Evolutionary conservation across 2,797 vertebrate species (phyloP), one percentile per base, ranked within the genome.

Genomic region (Myotis planiceps): DNA sequence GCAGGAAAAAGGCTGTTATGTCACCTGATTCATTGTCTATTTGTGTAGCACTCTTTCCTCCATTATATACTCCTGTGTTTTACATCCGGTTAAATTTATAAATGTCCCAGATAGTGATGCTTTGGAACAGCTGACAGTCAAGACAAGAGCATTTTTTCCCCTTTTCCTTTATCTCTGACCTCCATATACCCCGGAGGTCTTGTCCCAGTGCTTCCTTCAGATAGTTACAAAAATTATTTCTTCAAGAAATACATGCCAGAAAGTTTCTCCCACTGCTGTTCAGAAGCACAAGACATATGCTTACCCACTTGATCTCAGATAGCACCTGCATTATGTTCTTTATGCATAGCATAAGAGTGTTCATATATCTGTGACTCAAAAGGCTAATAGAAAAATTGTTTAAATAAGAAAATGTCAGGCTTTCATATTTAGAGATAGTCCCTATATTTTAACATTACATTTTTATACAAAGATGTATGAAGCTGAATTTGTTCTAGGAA

Each of bases 11-110:
- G 51, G 42, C 49, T 72, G 51, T 80, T 83, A 13, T 32, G 58
- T 91, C 81, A 79, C 82, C 65, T 55, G 51, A 94, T 72, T 92
- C 95, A 92, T 23, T 37, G 47, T 55, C 95, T 95, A 27, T 87
- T 85, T 95, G 76, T 92, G 37, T n/a, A 89, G 65, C 65, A 82
- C 29, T 82, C 71, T 78, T 55, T 79, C 37, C 37, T 32, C 72
- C n/a, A 21, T 47, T 49, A 72, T 29, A 47, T 3, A 13, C 1
- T 9, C 27, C 23, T n/a, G 42, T 75, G 85, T 53, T 80, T 92
- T 68, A 32, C 5, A 90, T 66, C 83, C 3, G 1, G 58, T 79
- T n/a, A 92, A 60, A 87, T 72, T 34, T 71, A 49, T 6, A 84
- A 85, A 79, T 34, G 12, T 88, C 74, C 88, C 51, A 23, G 47